Base-by-base conservation (phyloP, 2,113 vertebrate species). In the Corythaixoides concolor region DNA sequence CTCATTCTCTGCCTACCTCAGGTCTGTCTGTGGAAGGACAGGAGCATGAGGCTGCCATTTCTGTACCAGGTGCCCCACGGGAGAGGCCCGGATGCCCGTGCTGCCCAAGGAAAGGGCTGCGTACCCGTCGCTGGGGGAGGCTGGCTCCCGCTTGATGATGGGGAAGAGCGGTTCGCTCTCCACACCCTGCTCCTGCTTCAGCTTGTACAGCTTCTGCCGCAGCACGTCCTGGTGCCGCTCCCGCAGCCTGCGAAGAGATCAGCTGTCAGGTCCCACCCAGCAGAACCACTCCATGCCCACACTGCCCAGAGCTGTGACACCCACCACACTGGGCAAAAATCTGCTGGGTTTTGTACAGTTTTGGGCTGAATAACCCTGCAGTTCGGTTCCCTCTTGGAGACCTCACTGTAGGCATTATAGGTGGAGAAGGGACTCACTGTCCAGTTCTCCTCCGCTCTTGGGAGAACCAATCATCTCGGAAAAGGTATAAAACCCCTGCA, bases 181-280 rank as follows among this genome's bases (percentile, higher is more conserved):
- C 90, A 99, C 99, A 0, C 99, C 99, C 93, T 99, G 99, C 97
- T 99, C 99, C 97, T 99, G 99, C 95, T 99, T 99, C 93, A 99
- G 94, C 91, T 99, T 99, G 97, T 99, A 99, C 59, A 99, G 98
- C 85, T 99, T 99, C 97, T 99, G 99, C 12, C 99, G 98, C 94
- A 99, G 97, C 74, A 99, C 99, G 1, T 99, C 99, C 97, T 99
- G 99, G 97, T 99, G 99, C 37, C 99, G 98, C 96, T 99, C 99
- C 17, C 99, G 98, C 84, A 99, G 86, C 97, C 99, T 99, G 96
- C 0, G 1, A 55, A 10, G 39, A 78, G 33, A 78, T 3, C 35
- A 94, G 35, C 23, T 0, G 0, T 55, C 4, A 8, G 52, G 16
- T 77, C 41, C 50, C 35, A 35, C n/a, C 13, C 64, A 58, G 79